Conservation (phyloP, 2,888 invertebrate species). For the Limnephilus marmoratus region DNA sequence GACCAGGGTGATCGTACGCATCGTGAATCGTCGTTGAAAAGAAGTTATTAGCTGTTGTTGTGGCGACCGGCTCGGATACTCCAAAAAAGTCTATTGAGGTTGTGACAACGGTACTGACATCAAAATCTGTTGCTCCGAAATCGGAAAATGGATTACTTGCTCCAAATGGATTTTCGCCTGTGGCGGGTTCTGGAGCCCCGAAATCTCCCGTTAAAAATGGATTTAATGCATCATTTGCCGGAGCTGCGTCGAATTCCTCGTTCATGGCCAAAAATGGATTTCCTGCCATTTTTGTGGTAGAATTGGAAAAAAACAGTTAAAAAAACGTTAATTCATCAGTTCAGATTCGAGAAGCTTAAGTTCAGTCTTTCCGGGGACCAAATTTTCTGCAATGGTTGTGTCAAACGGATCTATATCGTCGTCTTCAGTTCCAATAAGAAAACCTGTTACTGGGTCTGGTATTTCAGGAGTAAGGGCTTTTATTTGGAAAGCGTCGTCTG, state of each 20-base stretch:
- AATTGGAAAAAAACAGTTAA: not conserved
- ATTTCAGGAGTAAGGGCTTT: constrained; percentile 86
- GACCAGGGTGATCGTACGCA: constrained; percentile 55
- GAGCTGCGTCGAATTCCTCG: constrained; percentile 79
- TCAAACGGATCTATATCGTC: constrained; percentile 88
- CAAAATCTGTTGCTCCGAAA: constrained; percentile 73
- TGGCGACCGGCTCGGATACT: constrained; percentile 70
- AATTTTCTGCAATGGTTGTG: constrained; percentile 86
- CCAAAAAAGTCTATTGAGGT: constrained; percentile 75
- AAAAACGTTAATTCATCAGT: constrained; percentile 73
- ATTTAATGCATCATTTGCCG: constrained; percentile 78
- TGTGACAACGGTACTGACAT: constrained; percentile 72
- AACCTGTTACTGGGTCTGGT: constrained; percentile 67
- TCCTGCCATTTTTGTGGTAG: constrained; percentile 78
- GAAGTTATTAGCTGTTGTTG: constrained; percentile 68
- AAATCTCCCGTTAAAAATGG: constrained; percentile 82
- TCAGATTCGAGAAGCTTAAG: constrained; percentile 88
- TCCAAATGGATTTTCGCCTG: constrained; percentile 84
- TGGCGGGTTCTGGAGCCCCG: constrained; percentile 68
- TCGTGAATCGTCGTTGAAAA: constrained; percentile 65
- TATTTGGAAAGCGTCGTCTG: constrained; percentile 78
- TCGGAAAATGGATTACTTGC: constrained; percentile 84
- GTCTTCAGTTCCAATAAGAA: constrained; percentile 67
- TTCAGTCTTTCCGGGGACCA: constrained; percentile 87
- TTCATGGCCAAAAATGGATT: constrained; percentile 90